Conservation (phyloP, 2,888 invertebrate species). For the Stramonita haemastoma region DNA sequence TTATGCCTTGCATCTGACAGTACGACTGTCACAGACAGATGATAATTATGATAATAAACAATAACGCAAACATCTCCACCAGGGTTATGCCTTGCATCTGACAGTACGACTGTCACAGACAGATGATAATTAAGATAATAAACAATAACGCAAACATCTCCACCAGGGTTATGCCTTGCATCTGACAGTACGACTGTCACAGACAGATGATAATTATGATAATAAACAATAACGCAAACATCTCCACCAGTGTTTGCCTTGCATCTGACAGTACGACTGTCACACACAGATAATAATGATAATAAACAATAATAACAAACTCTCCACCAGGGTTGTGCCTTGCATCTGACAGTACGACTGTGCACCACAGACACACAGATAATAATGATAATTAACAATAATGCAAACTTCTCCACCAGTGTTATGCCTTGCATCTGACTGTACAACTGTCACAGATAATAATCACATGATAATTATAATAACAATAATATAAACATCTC, state of each 20-base stretch:
- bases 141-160: not conserved
- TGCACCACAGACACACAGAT: too few relatives aligned
- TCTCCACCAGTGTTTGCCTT: too few relatives aligned
- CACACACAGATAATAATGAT: too few relatives aligned
- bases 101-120: not conserved
- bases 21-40: slow-evolving; percentile 54
- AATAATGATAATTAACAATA: not conserved
- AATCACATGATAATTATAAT: not conserved
- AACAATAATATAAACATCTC: slow-evolving; percentile 61
- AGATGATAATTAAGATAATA: not conserved
- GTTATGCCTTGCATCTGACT: slow-evolving; percentile 67
- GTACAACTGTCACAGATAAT: slow-evolving; percentile 57
- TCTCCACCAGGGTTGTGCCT: too few relatives aligned
- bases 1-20: slow-evolving; percentile 66
- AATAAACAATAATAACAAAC: too few relatives aligned
- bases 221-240: not conserved
- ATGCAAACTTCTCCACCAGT: slow-evolving; percentile 72
- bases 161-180: not conserved
- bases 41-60: too few relatives aligned
- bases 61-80: not conserved
- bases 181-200: not conserved
- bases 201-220: not conserved
- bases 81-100: not conserved
- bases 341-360: too few relatives aligned
- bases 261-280: too few relatives aligned